Evolutionary conservation across 1,140 invertebrate species (phyloP).

Genomic region (Limonius californicus): DNA sequence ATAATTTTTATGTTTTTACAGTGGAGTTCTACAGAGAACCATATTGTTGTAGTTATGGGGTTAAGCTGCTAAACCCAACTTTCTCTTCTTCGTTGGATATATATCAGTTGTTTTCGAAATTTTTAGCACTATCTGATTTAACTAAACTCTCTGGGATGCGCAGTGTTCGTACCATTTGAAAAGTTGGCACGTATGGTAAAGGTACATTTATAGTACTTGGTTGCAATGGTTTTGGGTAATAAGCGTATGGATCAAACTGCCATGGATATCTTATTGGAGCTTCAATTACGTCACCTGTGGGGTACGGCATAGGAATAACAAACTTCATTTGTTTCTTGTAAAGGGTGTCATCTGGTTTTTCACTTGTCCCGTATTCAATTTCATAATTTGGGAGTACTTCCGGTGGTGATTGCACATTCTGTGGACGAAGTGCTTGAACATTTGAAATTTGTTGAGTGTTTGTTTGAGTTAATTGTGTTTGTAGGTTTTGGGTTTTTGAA

Average conservation of each 20-base stretch:
- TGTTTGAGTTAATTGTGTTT: too few relatives aligned
- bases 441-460: background rate
- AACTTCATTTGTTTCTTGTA: constrained; percentile 39
- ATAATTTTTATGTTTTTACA: too few relatives aligned
- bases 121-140: background rate
- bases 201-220: constrained; percentile 28
- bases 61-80: too few relatives aligned
- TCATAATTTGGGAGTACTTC: constrained; percentile 18
- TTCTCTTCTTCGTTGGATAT: too few relatives aligned
- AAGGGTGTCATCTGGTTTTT: constrained; percentile 20
- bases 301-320: constrained; percentile 36
- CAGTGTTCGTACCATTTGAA: constrained; percentile 40
- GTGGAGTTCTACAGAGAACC: too few relatives aligned
- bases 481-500: too few relatives aligned
- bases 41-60: too few relatives aligned
- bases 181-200: constrained; percentile 36
- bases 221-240: constrained; percentile 32
- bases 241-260: constrained; percentile 35
- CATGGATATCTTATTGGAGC: constrained; percentile 25
- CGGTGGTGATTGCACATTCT: too few relatives aligned
- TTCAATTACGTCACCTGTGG: constrained; percentile 21
- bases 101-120: too few relatives aligned
- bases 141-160: constrained; percentile 29
- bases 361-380: constrained; percentile 15
- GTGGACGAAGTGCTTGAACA: too few relatives aligned